Evolutionary conservation across 2,888 invertebrate genomes (phyloP).

Genomic region (Tetragonisca angustula): DNA sequence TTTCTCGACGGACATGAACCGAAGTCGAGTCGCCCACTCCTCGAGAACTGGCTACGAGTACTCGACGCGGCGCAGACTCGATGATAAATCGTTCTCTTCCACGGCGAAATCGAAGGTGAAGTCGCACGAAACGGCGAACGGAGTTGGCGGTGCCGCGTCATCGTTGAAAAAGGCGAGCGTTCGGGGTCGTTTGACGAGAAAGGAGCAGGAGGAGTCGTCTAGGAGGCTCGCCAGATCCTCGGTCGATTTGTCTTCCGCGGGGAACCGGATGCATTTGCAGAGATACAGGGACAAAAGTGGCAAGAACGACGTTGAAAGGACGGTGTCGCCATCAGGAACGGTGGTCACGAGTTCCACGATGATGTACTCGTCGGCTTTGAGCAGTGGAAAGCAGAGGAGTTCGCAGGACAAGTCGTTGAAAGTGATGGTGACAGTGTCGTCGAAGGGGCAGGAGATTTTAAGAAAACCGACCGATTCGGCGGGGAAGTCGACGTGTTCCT

Average conservation of each 20-base stretch:
- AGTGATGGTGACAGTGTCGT: conserved; percentile 83
- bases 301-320: conserved; percentile 14
- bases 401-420: conserved; percentile 83
- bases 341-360: conserved; percentile 83
- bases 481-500: not conserved
- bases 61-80: not conserved
- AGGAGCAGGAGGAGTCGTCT: conserved; percentile 74
- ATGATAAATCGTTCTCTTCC: conserved; percentile 14
- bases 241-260: conserved; percentile 80
- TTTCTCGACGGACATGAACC: not conserved
- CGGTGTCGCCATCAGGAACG: conserved; percentile 77
- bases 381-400: conserved; percentile 72
- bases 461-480: conserved; percentile 69
- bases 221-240: conserved; percentile 84
- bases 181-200: conserved; percentile 70
- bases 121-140: not conserved
- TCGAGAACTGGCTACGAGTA: conserved; percentile 12
- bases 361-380: conserved; percentile 79
- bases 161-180: conserved; percentile 25
- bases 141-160: not conserved
- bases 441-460: conserved; percentile 80
- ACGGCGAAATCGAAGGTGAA: conserved; percentile 1
- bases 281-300: conserved; percentile 69
- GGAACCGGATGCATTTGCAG: conserved; percentile 80
- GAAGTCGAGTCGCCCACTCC: conserved; percentile 18